Conservation (phyloP, 2,888 invertebrate species). For the Therioaphis trifolii region DNA sequence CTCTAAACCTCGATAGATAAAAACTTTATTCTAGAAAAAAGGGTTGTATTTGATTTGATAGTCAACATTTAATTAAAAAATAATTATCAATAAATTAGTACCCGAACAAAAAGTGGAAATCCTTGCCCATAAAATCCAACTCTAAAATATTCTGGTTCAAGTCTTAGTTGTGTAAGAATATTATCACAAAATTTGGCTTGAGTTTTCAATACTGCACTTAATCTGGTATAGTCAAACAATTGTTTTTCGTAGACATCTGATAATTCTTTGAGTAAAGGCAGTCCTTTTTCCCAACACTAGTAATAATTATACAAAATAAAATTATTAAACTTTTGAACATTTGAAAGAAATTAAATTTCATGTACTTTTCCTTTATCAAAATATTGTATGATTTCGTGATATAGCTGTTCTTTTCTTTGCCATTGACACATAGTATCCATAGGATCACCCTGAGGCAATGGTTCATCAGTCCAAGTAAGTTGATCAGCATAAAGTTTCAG, state of each 20-base stretch:
- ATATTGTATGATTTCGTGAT: constrained; percentile 89
- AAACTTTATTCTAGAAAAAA: constrained; percentile 84
- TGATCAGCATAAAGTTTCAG: constrained; percentile 93
- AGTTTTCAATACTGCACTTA: constrained; percentile 84
- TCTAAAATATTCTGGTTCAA: constrained; percentile 94
- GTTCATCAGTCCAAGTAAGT: constrained; percentile 80
- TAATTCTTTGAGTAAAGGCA: constrained; percentile 90
- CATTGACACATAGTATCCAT: constrained; percentile 82
- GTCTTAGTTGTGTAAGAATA: constrained; percentile 86
- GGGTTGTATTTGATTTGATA: not conserved
- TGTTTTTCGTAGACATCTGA: constrained; percentile 87
- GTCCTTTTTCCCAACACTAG: constrained; percentile 95
- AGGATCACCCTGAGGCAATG: constrained; percentile 65
- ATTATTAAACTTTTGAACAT: not conserved
- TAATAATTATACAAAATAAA: constrained; percentile 48
- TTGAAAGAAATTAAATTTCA: not conserved
- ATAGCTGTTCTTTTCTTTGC: constrained; percentile 89
- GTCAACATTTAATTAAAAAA: constrained; percentile 21
- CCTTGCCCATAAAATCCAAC: constrained; percentile 95
- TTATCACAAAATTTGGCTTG: constrained; percentile 93
- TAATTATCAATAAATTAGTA: constrained; percentile 69
- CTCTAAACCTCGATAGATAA: constrained; percentile 94
- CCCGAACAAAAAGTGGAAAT: constrained; percentile 93
- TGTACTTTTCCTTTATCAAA: constrained; percentile 91
- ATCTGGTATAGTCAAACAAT: constrained; percentile 87